A percentile compares a stretch with the other conserved stretches of the same genome.
phyloP scores from a whole-genome alignment of 2,113 vertebrate species.

The Haliaeetus leucogaster region DNA sequence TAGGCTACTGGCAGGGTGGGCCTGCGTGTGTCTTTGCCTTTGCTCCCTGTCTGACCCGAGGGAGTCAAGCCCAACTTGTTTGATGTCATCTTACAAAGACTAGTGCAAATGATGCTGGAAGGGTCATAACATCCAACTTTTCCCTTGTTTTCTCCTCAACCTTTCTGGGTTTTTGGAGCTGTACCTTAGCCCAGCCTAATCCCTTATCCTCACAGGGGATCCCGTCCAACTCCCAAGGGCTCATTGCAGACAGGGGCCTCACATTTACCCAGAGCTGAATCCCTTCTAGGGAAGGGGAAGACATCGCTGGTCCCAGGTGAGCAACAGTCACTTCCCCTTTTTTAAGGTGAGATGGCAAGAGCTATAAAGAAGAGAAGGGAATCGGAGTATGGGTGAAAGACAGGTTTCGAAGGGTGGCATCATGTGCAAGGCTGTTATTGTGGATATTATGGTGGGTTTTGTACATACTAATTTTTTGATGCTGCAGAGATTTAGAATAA shows the following conservation, averaged over 20 bases:
- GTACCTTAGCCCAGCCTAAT: neutral
- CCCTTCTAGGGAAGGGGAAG: neutral
- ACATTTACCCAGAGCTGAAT: neutral
- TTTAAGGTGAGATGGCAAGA: neutral
- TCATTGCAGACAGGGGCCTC: neutral
- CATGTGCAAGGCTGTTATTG: neutral
- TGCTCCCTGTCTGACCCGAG: neutral
- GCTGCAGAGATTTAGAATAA: neutral
- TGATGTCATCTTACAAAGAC: neutral
- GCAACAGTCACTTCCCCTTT: neutral
- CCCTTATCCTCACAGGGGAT: neutral
- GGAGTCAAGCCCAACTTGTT: neutral
- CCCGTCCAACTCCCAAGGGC: neutral
- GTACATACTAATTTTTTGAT: neutral
- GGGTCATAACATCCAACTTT: neutral
- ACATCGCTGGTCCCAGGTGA: neutral
- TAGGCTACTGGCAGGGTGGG: neutral
- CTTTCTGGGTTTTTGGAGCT: neutral
- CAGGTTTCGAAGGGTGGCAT: neutral
- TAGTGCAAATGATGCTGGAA: neutral
- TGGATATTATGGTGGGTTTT: neutral
- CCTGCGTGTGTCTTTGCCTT: neutral
- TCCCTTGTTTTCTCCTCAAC: neutral
- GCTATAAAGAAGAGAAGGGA: neutral
- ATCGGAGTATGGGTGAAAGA: neutral